These are phyloP conservation scores for Dermatemys mawii DNA, from an alignment of 2,113 vertebrate species.

Conservation along the genomic window DNA sequence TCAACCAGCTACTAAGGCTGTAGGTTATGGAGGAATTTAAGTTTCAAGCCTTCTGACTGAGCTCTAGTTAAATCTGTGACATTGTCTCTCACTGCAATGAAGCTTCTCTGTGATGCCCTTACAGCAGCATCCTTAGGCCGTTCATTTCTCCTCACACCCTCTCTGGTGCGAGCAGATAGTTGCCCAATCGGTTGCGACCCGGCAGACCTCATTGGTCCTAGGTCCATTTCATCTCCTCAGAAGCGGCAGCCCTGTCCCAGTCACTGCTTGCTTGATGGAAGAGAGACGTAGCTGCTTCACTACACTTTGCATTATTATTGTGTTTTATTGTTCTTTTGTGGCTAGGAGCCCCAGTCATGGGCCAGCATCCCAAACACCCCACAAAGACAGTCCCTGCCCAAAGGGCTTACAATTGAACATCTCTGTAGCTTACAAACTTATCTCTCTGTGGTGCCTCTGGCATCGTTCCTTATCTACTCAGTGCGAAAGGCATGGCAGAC, in stretches of 20 bases:
- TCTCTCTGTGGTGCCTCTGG: neutral
- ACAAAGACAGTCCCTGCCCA: no score
- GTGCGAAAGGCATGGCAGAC: neutral
- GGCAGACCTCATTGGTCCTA: accelerated
- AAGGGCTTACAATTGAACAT: accelerated
- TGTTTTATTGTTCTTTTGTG: neutral
- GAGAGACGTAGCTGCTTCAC: neutral
- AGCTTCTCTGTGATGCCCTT: accelerated
- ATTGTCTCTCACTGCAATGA: accelerated
- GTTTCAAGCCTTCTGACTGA: accelerated
- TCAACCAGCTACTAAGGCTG: accelerated
- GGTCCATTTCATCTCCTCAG: accelerated
- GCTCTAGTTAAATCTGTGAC: no score
- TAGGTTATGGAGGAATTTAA: accelerated
- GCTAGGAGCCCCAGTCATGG: accelerated
- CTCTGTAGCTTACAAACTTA: neutral
- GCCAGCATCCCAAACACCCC: neutral
- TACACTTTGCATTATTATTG: neutral
- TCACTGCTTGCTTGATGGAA: accelerated
- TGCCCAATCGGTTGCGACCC: neutral
- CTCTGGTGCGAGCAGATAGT: accelerated
- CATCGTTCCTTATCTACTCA: neutral
- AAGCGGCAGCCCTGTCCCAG: neutral
- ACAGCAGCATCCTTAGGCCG: accelerated
- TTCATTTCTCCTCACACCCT: accelerated